Base-by-base conservation (phyloP, 2,888 invertebrate species). In the Ferrisia virgata region DNA sequence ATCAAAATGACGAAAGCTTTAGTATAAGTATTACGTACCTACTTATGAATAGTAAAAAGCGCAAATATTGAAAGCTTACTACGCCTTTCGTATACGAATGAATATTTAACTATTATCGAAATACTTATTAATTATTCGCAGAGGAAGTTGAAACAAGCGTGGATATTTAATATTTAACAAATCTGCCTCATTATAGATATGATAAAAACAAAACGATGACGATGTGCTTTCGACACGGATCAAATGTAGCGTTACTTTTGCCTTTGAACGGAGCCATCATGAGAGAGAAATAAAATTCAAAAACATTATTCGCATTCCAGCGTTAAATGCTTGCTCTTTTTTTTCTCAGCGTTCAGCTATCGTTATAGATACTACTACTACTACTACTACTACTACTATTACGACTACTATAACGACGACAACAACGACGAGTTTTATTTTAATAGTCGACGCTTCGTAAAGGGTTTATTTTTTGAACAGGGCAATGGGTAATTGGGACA, bases 151-250 rank as follows among this genome's bases (percentile, higher is more conserved):
- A 28, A 64, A 64, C 64, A n/a, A 64, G 28, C 11, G 64, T 2
- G 28, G 64, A 64, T 64, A 15, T 28, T 53, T 28, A 28, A 64
- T 64, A 64, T 28, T 64, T 64, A 64, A 64, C 64, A 64, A 64
- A 64, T 64, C 28, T 64, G 64, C 64, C 64, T 64, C 64, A 28
- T 64, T 64, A 64, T 22, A 64, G 64, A 64, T 64, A 64, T 64
- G 64, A 64, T 64, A 64, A 64, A n/a, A 64, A 64, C 64, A 64
- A 64, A 64, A 64, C 28, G 64, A 64, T 64, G 64, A 64, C 28
- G 64, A 13, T 64, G 6, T 64, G 64, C 28, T 64, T 28, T 64
- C 64, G 64, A 64, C 64, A 64, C 64, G 28, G 13, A 64, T 64
- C 64, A 64, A 64, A 64, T 64, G 28, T 64, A 64, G 64, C 64